These are phyloP conservation scores for Equus przewalskii DNA, from an alignment of 2,113 vertebrate genomes.

Conservation along the genomic window DNA sequence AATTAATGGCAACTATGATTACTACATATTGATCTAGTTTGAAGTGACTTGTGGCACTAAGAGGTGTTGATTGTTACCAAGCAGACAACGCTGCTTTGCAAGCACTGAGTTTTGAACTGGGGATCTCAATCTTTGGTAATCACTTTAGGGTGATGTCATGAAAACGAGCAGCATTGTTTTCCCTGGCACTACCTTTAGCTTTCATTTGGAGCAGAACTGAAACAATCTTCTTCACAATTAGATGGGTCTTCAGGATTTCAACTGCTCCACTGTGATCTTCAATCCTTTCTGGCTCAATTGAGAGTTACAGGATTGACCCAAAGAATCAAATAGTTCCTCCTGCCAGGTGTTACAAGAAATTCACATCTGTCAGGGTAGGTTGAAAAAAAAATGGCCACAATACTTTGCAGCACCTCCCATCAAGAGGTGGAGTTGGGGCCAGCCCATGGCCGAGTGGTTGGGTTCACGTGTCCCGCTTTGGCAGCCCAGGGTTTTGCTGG, in stretches of 20 bases:
- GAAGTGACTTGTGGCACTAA: background rate
- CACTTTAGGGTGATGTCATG: background rate
- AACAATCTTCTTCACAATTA: constrained; percentile 10
- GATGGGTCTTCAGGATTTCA: background rate
- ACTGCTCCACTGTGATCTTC: background rate
- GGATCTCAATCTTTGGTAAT: background rate
- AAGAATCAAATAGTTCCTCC: constrained; percentile 12
- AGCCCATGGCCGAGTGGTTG: too few species aligned
- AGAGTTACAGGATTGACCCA: background rate
- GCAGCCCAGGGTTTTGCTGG: too few species aligned
- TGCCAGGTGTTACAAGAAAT: constrained; percentile 29
- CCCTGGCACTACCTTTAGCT: background rate
- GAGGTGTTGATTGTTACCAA: background rate
- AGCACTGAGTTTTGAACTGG: background rate
- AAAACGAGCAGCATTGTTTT: background rate
- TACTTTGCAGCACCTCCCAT: background rate
- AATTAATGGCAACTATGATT: background rate
- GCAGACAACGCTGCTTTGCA: background rate
- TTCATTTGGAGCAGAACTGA: constrained; percentile 4
- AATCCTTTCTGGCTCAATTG: background rate
- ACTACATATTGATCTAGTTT: background rate
- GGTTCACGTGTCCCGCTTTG: too few species aligned
- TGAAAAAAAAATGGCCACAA: background rate
- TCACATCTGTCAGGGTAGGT: background rate
- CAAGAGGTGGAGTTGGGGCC: background rate